These are phyloP conservation scores for Hestina assimilis DNA, from an alignment of 1,140 invertebrate genomes.

Conservation along the genomic window DNA sequence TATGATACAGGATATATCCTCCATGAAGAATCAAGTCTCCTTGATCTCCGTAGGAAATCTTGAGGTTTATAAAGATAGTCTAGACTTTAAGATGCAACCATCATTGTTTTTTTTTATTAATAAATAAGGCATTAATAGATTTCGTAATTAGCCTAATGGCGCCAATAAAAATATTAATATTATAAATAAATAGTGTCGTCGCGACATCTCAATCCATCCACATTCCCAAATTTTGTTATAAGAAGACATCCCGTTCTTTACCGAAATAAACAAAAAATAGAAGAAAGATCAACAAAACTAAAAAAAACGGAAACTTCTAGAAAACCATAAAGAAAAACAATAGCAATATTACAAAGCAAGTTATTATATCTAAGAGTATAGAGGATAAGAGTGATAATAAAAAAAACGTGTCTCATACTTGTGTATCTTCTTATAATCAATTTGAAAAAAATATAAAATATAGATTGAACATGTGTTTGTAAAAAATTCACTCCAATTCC, in stretches of 20 bases:
- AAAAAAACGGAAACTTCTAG: slow-evolving; percentile 31
- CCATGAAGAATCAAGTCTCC: too few relatives aligned
- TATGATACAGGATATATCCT: too few relatives aligned
- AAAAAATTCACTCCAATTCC: background rate
- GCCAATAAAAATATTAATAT: too few relatives aligned
- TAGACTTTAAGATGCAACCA: too few relatives aligned
- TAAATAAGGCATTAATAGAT: too few relatives aligned
- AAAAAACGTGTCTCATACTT: slow-evolving; percentile 61
- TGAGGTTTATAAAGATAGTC: too few relatives aligned
- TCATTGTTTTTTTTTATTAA: too few relatives aligned
- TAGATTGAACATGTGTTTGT: background rate
- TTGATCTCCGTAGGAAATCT: too few relatives aligned
- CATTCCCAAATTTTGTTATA: slow-evolving; percentile 29
- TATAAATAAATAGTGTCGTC: too few relatives aligned
- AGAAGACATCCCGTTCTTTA: slow-evolving; percentile 41
- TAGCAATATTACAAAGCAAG: slow-evolving; percentile 23
- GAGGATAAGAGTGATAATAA: slow-evolving; percentile 29
- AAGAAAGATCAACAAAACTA: slow-evolving; percentile 39
- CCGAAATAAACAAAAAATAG: slow-evolving; percentile 36
- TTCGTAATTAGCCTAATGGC: too few relatives aligned
- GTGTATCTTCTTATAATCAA: slow-evolving; percentile 68
- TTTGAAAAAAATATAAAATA: background rate
- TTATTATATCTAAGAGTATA: slow-evolving; percentile 11
- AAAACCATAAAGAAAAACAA: slow-evolving; percentile 32
- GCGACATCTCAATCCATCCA: slow-evolving; percentile 46